Conservation (phyloP, 92 coral and sea anemone species). For the Hydrozoanthus gracilis region DNA sequence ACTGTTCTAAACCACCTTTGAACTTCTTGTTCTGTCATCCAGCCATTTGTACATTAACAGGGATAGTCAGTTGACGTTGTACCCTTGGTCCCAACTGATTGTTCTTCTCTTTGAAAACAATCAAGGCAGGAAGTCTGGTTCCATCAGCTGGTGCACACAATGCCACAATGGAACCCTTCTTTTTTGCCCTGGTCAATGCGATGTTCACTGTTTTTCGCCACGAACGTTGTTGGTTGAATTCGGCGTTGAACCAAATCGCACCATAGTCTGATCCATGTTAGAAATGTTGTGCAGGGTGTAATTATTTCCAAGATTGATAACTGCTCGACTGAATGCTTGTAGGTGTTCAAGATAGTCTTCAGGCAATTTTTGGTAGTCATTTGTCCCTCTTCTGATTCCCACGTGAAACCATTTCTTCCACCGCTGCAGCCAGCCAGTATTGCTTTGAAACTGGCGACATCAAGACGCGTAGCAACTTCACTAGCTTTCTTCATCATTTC, state of each 20-base stretch:
- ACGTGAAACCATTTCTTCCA: conserved; percentile 16
- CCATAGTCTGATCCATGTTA: conserved; percentile 29
- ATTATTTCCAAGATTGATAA: conserved; percentile 1
- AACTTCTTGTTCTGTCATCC: conserved; percentile 29
- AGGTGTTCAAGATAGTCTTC: conserved; percentile 27
- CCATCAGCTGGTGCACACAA: conserved; percentile 12
- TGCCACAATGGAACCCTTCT: not conserved
- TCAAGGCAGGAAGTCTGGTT: not conserved
- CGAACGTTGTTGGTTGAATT: conserved; percentile 6
- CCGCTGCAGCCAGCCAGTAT: conserved; percentile 21
- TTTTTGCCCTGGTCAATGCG: conserved; percentile 8
- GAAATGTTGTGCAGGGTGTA: conserved; percentile 22
- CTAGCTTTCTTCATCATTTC: conserved; percentile 33
- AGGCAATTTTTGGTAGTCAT: conserved; percentile 7
- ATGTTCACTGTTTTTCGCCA: conserved; percentile 24
- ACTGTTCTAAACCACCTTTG: conserved; percentile 23
- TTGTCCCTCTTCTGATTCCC: conserved; percentile 8
- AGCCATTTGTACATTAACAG: conserved; percentile 26
- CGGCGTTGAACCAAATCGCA: not conserved
- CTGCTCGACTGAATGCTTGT: not conserved
- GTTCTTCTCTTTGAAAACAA: not conserved
- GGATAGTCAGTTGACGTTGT: not conserved
- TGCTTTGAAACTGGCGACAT: conserved; percentile 21
- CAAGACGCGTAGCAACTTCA: not conserved
- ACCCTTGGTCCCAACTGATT: conserved; percentile 34